Conservation (phyloP, 2,113 vertebrate genomes). For the Guaruba guarouba region DNA sequence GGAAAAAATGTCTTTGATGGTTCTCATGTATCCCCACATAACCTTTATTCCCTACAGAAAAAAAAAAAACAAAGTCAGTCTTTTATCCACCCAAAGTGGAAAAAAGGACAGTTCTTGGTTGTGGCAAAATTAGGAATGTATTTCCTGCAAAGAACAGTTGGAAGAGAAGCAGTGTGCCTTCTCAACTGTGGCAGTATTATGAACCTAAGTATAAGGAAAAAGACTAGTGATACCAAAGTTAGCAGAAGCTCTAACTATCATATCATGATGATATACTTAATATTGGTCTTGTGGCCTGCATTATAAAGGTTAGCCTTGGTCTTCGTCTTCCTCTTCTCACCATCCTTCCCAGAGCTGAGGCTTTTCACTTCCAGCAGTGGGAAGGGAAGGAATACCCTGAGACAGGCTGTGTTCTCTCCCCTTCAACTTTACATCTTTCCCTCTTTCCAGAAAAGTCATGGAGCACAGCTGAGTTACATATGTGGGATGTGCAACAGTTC, state of each 20-base stretch:
- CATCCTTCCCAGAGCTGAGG: background rate
- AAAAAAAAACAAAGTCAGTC: background rate
- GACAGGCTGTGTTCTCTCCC: background rate
- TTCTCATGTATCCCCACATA: background rate
- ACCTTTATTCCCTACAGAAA: background rate
- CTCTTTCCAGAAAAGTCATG: background rate
- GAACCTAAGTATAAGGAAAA: background rate
- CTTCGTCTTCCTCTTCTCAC: background rate
- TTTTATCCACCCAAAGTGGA: background rate
- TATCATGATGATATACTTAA: background rate
- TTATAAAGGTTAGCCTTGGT: background rate
- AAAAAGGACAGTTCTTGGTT: background rate
- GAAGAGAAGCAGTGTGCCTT: background rate
- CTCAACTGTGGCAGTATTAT: background rate
- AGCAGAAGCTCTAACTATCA: background rate
- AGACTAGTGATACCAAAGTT: background rate
- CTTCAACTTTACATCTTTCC: background rate
- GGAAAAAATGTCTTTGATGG: background rate
- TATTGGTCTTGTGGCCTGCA: background rate
- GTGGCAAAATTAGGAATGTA: background rate
- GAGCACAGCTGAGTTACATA: background rate
- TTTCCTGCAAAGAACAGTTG: background rate
- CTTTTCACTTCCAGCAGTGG: background rate
- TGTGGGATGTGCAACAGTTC: background rate
- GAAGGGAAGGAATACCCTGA: background rate